Evolutionary conservation across 2,113 vertebrate genomes (phyloP).

Genomic region (Holacanthus passer): DNA sequence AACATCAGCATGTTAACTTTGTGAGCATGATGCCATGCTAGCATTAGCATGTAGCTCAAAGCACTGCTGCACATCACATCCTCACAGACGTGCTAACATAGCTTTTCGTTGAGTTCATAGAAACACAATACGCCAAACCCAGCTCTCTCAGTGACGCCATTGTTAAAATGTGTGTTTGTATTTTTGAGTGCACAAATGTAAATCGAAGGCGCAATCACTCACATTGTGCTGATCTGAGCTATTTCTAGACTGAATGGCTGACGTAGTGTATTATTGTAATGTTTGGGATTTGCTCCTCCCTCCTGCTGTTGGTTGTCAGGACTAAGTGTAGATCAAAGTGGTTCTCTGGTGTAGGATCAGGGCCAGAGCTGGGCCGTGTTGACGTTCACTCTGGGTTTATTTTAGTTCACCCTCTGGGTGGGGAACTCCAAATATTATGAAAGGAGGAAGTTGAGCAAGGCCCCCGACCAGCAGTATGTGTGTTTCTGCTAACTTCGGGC

Average conservation of each 20-base stretch:
- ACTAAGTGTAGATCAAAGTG: constrained; percentile 79
- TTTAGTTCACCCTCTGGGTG: constrained; percentile 80
- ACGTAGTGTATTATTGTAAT: constrained; percentile 55
- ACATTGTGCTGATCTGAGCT: constrained; percentile 41
- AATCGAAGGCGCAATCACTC: neutral
- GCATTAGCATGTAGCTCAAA: neutral
- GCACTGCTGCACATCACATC: no score
- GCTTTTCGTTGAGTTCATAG: neutral
- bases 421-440: constrained; percentile 85
- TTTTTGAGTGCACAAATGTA: neutral
- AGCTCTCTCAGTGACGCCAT: neutral
- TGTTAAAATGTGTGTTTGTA: neutral
- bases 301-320: constrained; percentile 71
- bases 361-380: constrained; percentile 62
- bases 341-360: constrained; percentile 57
- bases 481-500: constrained; percentile 58
- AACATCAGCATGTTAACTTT: neutral
- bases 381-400: constrained; percentile 75
- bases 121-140: neutral
- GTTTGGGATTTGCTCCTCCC: constrained; percentile 64
- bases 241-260: constrained; percentile 50
- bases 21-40: neutral
- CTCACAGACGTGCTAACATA: neutral
- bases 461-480: constrained; percentile 59
- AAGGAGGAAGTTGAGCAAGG: constrained; percentile 79